Base-by-base conservation (phyloP, 2,888 invertebrate genomes). In the Eueremaeus valkanovi region DNA sequence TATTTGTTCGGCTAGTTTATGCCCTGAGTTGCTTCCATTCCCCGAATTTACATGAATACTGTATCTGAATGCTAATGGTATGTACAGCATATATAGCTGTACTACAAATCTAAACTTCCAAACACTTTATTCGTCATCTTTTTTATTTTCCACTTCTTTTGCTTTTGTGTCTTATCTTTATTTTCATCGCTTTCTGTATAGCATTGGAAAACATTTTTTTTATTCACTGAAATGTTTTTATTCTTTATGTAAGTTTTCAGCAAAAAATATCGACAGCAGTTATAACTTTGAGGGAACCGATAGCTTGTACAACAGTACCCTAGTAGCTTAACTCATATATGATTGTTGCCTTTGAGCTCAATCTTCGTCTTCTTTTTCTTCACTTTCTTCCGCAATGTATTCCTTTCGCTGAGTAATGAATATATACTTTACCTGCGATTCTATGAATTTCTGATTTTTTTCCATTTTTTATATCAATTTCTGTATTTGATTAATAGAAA, bases 321-420 rank as follows among this genome's bases (percentile, higher is more conserved):
- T n/a, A 49, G 49, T 49, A 49, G n/a, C 49, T 21, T 49, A 49
- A 49, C 49, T 49, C n/a, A 21, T 58, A 58, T 58, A 58, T 58
- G 31, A 63, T 18, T 31, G 18, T 27, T 63, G 63, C 63, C 63
- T 33, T 33, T 21, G 27, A 63, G 63, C 63, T n/a, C 33, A 31
- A 33, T 63, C 51, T 51, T 21, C 51, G 16, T 51, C 51, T n/a
- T n/a, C n/a, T n/a, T n/a, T n/a, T n/a, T n/a, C n/a, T n/a, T n/a
- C n/a, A n/a, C n/a, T n/a, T n/a, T n/a, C n/a, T n/a, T n/a, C n/a
- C n/a, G n/a, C n/a, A n/a, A n/a, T n/a, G n/a, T n/a, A 58, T 18
- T 58, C 49, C 2, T 5, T 49, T 18, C 18, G 18, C n/a, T 49
- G 58, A 58, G 24, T 24, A 31, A 58, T 58, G 58, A 9, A 58